Conservation (phyloP, 2,888 invertebrate genomes). For the Drosophila histrio region DNA sequence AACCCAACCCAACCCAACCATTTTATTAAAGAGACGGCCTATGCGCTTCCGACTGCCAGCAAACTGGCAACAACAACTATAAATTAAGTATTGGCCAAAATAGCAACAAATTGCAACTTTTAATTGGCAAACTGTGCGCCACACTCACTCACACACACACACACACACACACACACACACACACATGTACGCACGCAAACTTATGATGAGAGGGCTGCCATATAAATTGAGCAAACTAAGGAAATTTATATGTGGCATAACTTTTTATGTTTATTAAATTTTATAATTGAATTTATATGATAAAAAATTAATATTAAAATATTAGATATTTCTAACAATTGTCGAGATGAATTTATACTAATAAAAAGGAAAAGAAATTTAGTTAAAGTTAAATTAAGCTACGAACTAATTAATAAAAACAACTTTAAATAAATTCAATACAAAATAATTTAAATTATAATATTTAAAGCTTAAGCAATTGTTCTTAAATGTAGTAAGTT, state of each 20-base stretch:
- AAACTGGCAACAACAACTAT: slow-evolving; percentile 30
- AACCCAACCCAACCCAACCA: background rate
- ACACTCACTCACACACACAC: slow-evolving; percentile 1
- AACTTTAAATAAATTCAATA: no score
- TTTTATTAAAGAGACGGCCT: background rate
- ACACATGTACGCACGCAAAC: slow-evolving; percentile 7
- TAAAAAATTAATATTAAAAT: no score
- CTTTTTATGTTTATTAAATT: background rate
- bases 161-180: background rate
- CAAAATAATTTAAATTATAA: no score
- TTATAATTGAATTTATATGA: background rate
- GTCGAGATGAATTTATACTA: no score
- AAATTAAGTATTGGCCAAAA: slow-evolving; percentile 56
- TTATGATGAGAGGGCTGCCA: background rate
- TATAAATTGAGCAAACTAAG: background rate
- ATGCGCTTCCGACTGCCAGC: background rate
- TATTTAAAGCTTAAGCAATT: no score
- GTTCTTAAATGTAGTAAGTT: no score
- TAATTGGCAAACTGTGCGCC: slow-evolving; percentile 65
- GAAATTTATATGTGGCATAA: background rate
- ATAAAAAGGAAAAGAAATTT: no score
- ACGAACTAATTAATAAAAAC: background rate
- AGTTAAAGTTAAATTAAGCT: no score
- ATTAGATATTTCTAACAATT: no score
- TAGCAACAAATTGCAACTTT: slow-evolving; percentile 67